Base-by-base conservation (phyloP, 2,888 invertebrate genomes). In the Epinotia demarniana region DNA sequence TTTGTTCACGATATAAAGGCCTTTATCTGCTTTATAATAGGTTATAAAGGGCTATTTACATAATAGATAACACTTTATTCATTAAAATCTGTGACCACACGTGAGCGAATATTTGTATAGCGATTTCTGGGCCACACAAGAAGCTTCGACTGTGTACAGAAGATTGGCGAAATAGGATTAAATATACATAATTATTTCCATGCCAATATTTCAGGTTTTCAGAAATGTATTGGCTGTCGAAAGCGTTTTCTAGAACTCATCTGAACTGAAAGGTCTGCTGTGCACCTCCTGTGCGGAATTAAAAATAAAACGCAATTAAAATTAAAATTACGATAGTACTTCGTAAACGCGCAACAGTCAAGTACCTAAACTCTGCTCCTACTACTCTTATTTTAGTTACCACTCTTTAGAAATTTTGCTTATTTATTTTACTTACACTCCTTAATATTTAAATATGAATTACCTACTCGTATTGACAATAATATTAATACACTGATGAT, bases 21-120 rank as follows among this genome's bases (percentile, higher is more conserved):
- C 74, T 58, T 75, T 75, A 75, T 75, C 74, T 73, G 16, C 57
- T 64, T 75, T 75, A 74, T 64, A 53, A 57, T 49, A 63, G 69
- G 74, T 58, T 69, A 58, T 70, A 70, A 70, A 75, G 70, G 63
- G 49, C 64, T 68, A 33, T 11, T 69, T 63, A 63, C 57, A 63
- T 63, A 69, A 60, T 27, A 74, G 62, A 69, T 73, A 73, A 73
- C 43, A 55, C 39, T 39, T 63, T 19, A 61, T 61, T 67, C 2
- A 43, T 68, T 68, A 68, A 19, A 39, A 43, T 68, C 16, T 57
- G 19, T 68, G 4, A 43, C 58, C 19, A 53, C 53, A 55, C 18
- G n/a, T 53, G 27, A 12, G 18, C 18, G 33, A 66, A n/a, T 27
- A 33, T 18, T 55, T 33, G 33, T 6, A 9, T 27, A 39, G 33